phyloP scores from a whole-genome alignment of 2,888 invertebrate genomes.

The Rhamnusium bicolor region DNA sequence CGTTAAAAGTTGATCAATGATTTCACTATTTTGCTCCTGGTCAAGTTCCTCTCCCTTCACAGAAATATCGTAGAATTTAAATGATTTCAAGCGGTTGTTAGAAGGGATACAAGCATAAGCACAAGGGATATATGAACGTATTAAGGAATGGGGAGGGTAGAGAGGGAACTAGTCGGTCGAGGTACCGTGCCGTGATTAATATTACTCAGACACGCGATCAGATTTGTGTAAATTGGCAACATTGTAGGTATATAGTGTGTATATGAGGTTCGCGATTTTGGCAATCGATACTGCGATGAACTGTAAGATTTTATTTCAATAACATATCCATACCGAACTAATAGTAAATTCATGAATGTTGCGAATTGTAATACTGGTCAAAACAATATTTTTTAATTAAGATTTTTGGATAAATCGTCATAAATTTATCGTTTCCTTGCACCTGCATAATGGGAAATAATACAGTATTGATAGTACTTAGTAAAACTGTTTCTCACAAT shows the following conservation, averaged over 20 bases:
- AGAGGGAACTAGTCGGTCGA: constrained; percentile 66
- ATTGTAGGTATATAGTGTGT: constrained; percentile 56
- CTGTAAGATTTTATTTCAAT: constrained; percentile 17
- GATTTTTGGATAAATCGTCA: no score
- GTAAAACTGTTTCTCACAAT: no score
- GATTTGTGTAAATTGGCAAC: constrained; percentile 71
- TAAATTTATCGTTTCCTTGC: no score
- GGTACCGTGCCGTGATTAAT: constrained; percentile 72
- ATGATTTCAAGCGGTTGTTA: constrained; percentile 12
- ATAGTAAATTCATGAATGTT: background rate
- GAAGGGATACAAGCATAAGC: constrained; percentile 14
- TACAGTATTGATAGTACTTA: no score
- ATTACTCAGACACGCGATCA: constrained; percentile 73
- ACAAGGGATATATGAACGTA: constrained; percentile 22
- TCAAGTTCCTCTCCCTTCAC: background rate
- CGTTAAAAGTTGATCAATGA: background rate
- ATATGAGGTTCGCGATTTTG: constrained; percentile 62
- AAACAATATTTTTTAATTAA: no score
- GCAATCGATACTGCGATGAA: constrained; percentile 65
- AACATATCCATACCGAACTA: constrained; percentile 4
- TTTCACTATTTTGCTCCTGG: background rate
- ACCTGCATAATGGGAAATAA: no score
- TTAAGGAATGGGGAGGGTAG: constrained; percentile 20
- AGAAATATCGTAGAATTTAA: constrained; percentile 16
- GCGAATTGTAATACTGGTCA: background rate